A percentile compares a stretch with the other conserved stretches of the same genome.
Evolutionary conservation across 2,888 invertebrate genomes (phyloP).

Genomic region (Ferrisia virgata): DNA sequence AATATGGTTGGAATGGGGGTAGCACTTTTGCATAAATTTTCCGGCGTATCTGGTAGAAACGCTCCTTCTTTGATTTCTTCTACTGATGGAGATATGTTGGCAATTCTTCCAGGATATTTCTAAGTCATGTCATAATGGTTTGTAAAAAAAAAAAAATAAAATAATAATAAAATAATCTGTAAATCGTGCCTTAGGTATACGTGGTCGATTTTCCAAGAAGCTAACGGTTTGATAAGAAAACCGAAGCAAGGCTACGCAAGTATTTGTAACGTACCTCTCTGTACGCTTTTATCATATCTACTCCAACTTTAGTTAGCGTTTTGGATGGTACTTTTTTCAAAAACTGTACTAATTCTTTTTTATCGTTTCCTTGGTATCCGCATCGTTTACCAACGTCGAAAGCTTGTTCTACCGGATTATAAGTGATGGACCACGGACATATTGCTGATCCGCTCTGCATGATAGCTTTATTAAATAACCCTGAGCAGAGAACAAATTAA

Average conservation of each 20-base stretch:
- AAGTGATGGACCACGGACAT: constrained; percentile 20
- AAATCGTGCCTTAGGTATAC: too few species aligned
- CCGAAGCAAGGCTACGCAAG: not conserved
- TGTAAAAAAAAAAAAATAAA: too few species aligned
- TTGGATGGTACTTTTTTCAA: constrained; percentile 3
- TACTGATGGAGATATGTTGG: not conserved
- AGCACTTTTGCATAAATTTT: not conserved
- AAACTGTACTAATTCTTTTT: not conserved
- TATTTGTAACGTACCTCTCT: not conserved
- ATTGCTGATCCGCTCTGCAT: constrained; percentile 30
- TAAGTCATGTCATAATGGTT: not conserved
- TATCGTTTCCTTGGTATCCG: constrained; percentile 21
- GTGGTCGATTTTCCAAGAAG: not conserved
- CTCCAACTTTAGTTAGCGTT: not conserved
- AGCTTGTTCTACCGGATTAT: constrained; percentile 6
- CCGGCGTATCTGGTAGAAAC: constrained; percentile 18
- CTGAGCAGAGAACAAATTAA: not conserved
- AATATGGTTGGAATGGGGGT: constrained; percentile 18
- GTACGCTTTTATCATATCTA: not conserved
- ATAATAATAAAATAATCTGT: not conserved
- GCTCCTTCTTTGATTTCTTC: constrained; percentile 1
- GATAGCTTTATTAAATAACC: constrained; percentile 22
- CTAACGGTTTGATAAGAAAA: not conserved
- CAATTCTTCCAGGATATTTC: not conserved
- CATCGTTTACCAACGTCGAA: constrained; percentile 6